A percentile compares a stretch with the other conserved stretches of the same genome.
Conservation (phyloP, 2,888 invertebrate species). For the Pristionchus entomophagus region DNA sequence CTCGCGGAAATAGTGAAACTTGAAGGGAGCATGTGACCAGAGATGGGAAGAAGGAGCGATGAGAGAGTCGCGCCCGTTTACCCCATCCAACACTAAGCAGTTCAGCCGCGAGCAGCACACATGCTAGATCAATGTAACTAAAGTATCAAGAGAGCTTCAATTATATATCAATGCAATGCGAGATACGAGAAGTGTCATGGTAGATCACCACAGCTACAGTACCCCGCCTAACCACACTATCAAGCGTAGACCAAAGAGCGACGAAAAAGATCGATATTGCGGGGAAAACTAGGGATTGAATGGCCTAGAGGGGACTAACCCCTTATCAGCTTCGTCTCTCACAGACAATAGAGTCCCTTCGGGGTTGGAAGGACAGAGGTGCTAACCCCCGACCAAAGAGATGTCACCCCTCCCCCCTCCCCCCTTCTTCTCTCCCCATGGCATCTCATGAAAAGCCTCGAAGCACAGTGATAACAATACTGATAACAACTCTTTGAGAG, state of each 20-base stretch:
- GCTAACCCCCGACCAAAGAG: background rate
- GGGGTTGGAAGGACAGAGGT: conserved; percentile 24
- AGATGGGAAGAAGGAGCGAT: background rate
- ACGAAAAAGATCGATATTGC: background rate
- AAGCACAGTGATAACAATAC: background rate
- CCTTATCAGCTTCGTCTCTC: background rate
- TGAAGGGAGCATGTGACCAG: background rate
- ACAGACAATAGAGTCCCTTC: background rate
- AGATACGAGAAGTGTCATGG: too few species aligned
- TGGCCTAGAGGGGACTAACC: conserved; percentile 1
- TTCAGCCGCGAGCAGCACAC: too few species aligned
- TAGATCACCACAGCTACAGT: background rate
- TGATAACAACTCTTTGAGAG: conserved; percentile 5
- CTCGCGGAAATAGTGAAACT: background rate
- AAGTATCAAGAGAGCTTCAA: too few species aligned
- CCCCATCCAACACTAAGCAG: background rate
- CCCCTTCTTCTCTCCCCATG: background rate
- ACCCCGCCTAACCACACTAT: background rate
- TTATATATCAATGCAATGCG: too few species aligned
- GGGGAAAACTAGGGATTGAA: too few species aligned
- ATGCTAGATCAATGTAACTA: background rate
- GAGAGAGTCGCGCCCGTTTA: background rate
- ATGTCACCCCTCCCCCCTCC: background rate
- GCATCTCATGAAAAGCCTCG: background rate
- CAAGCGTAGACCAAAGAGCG: background rate